phyloP scores from a whole-genome alignment of 30 jellyfish, hydroid and myxozoan genomes.

The Haliclystus octoradiatus region DNA sequence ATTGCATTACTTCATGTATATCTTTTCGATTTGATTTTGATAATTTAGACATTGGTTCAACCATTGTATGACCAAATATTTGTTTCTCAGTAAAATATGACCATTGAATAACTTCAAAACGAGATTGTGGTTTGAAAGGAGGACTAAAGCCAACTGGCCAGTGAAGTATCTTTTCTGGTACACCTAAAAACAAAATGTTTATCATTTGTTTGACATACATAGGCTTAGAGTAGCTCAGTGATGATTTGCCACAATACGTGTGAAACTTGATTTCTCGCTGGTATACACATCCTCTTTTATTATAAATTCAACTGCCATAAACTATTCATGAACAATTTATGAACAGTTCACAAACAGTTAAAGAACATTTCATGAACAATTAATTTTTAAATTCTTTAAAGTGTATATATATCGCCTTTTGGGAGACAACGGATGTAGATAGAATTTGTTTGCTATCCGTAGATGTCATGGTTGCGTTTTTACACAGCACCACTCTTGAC shows the following conservation, averaged over 20 bases:
- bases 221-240: no score
- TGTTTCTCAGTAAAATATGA: slow-evolving; percentile 49
- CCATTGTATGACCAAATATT: slow-evolving; percentile 44
- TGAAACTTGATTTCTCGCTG: neutral
- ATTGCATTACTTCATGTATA: slow-evolving; percentile 44
- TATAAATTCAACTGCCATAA: no score
- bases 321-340: neutral
- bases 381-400: no score
- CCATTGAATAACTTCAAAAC: slow-evolving; percentile 97
- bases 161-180: slow-evolving; percentile 65
- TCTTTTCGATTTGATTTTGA: slow-evolving; percentile 42
- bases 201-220: no score
- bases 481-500: no score
- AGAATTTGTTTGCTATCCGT: no score
- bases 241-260: neutral
- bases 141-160: slow-evolving; percentile 95
- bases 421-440: no score
- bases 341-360: no score
- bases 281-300: no score
- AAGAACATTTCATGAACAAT: no score
- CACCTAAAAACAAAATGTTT: slow-evolving; percentile 59
- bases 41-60: slow-evolving; percentile 56
- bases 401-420: no score
- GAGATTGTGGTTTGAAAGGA: slow-evolving; percentile 79
- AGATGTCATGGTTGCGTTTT: no score